Evolutionary conservation across 2,888 invertebrate genomes (phyloP), one percentile per base, ranked within the genome.

Genomic region (Plagiodera versicolora): DNA sequence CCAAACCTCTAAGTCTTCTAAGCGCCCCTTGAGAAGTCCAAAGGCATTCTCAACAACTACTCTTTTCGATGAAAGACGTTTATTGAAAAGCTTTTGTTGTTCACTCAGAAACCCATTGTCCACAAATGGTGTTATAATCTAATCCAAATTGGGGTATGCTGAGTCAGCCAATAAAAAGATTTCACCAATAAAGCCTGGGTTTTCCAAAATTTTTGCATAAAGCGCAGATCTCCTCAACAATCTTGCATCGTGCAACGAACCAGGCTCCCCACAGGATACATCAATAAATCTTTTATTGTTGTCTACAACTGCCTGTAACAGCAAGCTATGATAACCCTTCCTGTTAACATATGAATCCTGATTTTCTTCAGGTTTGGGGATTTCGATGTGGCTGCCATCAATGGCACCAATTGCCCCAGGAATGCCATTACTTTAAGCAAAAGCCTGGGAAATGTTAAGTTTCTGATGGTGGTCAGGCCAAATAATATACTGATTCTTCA

Each of bases 281-380:
- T 54, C 54, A 24, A 54, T 45, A 11, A 39, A 54, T 20, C 45
- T 45, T 45, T 54, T 54, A 10, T 19, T 45, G 20, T 54, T 14
- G 16, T 54, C 28, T 16, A 54, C 46, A n/a, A 44, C 24, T 54
- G 24, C 46, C 24, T 54, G 54, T 24, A 24, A 45, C 24, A 46
- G 24, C 19, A 54, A 11, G 44, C 54, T 54, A n/a, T 24, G 24
- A 19, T 46, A 54, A 8, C 24, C 54, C 16, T 54, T 54, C 16
- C 28, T 44, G 14, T 54, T 54, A 19, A 55, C 30, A 46, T 55
- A 47, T 28, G 45, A 55, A 46, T 55, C 55, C 45, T 46, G 46
- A 18, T 55, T 30, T 46, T 16, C 9, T 3, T 24, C 20, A n/a
- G 46, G 16, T 20, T 54, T 54, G n/a, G 4, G 47, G 16, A 47